Conservation (phyloP, 1,140 invertebrate species). For the Calephelis virginiensis region DNA sequence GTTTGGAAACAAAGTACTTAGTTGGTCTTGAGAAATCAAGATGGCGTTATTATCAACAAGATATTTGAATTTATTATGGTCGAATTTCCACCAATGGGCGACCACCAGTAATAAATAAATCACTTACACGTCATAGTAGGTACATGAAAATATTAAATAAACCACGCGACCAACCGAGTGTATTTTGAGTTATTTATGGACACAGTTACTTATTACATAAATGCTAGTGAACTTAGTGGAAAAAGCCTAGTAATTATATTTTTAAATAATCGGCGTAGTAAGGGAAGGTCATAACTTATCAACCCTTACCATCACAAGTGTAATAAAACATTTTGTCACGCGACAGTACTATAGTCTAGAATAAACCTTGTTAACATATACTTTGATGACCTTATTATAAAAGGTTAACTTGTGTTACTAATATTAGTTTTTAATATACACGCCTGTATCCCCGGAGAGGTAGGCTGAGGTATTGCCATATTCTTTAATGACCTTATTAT, state of each 20-base stretch:
- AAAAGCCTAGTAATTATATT: conserved; percentile 7
- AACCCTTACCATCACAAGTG: conserved; percentile 14
- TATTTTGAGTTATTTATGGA: conserved; percentile 1
- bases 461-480: too few species aligned
- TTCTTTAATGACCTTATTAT: background rate
- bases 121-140: too few species aligned
- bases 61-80: too few species aligned
- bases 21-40: too few species aligned
- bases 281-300: conserved; percentile 9
- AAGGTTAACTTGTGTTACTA: background rate
- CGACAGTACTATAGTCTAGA: conserved; percentile 14
- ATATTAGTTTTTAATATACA: too few species aligned
- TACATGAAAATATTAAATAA: too few species aligned
- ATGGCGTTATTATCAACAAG: too few species aligned
- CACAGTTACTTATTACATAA: background rate
- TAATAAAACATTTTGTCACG: conserved; percentile 21
- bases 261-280: conserved; percentile 21
- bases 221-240: background rate
- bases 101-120: too few species aligned
- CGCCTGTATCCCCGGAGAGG: too few species aligned
- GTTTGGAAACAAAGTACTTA: too few species aligned
- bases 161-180: background rate
- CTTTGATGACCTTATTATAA: conserved; percentile 6
- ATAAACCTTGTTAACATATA: conserved; percentile 14
- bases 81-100: too few species aligned